Evolutionary conservation across 2,888 invertebrate species (phyloP).

Genomic region (Sinohyriopsis cumingii): DNA sequence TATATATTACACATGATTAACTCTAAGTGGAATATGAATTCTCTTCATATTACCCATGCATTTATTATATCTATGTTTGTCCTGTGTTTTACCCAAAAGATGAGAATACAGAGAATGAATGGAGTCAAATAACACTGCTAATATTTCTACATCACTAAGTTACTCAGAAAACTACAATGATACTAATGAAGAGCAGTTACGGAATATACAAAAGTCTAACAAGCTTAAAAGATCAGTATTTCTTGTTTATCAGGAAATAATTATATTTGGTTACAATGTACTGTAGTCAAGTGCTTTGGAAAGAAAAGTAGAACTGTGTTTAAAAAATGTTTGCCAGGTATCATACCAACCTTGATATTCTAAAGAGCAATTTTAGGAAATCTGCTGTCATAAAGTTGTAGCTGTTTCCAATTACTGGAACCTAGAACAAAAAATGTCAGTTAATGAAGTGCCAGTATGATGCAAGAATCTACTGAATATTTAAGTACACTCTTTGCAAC

Average conservation of each 20-base stretch:
- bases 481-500: no score
- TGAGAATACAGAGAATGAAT: no score
- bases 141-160: no score
- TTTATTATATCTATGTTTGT: no score
- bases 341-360: constrained; percentile 60
- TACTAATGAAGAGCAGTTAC: neutral
- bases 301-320: no score
- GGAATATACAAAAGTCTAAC: neutral
- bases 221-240: neutral
- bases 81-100: no score
- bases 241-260: neutral
- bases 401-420: constrained; percentile 26
- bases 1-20: no score
- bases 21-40: no score
- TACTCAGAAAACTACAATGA: no score
- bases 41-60: no score
- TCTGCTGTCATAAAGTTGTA: constrained; percentile 62
- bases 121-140: no score
- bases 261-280: neutral
- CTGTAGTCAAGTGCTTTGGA: no score
- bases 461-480: neutral
- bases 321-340: neutral
- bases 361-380: constrained; percentile 64
- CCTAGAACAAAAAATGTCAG: constrained; percentile 16
- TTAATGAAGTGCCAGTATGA: neutral